phyloP scores from a whole-genome alignment of 2,113 vertebrate genomes.

The Nicator chloris region DNA sequence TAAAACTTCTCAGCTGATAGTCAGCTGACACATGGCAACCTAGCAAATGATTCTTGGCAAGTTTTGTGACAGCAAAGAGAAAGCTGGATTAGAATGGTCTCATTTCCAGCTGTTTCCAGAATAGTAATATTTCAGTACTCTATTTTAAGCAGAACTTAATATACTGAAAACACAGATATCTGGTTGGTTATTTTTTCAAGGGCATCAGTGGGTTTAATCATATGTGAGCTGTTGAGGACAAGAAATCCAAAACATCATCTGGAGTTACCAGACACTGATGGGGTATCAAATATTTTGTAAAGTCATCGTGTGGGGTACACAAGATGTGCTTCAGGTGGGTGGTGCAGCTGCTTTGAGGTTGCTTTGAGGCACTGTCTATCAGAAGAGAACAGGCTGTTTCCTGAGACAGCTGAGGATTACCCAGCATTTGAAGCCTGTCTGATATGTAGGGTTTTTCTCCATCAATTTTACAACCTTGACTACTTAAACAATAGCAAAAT shows the following conservation, averaged over 20 bases:
- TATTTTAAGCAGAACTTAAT: not conserved
- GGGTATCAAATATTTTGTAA: not conserved
- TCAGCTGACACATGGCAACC: not conserved
- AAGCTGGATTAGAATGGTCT: not conserved
- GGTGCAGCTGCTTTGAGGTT: not conserved
- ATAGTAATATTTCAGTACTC: not conserved
- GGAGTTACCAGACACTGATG: not conserved
- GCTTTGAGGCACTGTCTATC: not conserved
- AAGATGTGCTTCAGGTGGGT: not conserved
- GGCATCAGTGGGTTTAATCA: not conserved
- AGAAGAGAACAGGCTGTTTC: not conserved
- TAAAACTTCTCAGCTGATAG: not conserved
- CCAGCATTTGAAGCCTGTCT: not conserved
- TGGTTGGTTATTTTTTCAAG: not conserved
- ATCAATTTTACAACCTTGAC: not conserved
- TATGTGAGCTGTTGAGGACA: not conserved
- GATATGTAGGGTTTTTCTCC: not conserved
- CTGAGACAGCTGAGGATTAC: not conserved
- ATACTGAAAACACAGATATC: not conserved
- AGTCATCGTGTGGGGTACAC: rapidly evolving
- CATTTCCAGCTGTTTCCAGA: not conserved
- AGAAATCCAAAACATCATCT: not conserved
- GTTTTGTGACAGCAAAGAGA: not conserved
- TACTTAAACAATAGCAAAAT: not conserved
- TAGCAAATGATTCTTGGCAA: not conserved